Conservation (phyloP, 2,888 invertebrate species). For the Meteorus colon region DNA sequence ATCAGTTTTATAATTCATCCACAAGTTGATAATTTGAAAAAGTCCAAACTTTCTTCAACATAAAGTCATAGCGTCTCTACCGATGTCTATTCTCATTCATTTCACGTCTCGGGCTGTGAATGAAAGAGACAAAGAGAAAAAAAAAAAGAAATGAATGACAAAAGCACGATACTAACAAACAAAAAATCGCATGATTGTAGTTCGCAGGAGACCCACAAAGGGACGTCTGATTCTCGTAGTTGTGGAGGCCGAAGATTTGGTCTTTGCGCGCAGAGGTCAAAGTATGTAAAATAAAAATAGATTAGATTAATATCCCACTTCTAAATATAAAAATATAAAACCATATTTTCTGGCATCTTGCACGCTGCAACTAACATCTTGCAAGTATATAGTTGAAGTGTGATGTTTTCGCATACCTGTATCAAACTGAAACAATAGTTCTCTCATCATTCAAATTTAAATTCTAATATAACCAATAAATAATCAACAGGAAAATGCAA, state of each 20-base stretch:
- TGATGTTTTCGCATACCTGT: not conserved
- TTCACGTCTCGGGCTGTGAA: not conserved
- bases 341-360: slow-evolving; percentile 8
- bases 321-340: slow-evolving; percentile 1
- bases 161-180: slow-evolving; percentile 60
- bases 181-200: slow-evolving; percentile 68
- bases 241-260: slow-evolving; percentile 70
- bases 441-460: not conserved
- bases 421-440: not conserved
- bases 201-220: slow-evolving; percentile 70
- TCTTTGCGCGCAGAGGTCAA: slow-evolving; percentile 64
- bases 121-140: not conserved
- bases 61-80: no score
- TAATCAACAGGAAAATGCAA: slow-evolving; percentile 78
- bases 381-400: not conserved
- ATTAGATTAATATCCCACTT: not conserved
- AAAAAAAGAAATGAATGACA: slow-evolving; percentile 19
- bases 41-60: no score
- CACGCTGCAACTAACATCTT: slow-evolving; percentile 28
- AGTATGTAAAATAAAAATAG: slow-evolving; percentile 23
- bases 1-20: no score
- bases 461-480: not conserved
- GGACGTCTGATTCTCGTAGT: slow-evolving; percentile 71
- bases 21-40: no score
- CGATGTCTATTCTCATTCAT: no score